Evolutionary conservation across 2,888 invertebrate species (phyloP), one percentile per base, ranked within the genome.

Genomic region (Coelinius sp.): DNA sequence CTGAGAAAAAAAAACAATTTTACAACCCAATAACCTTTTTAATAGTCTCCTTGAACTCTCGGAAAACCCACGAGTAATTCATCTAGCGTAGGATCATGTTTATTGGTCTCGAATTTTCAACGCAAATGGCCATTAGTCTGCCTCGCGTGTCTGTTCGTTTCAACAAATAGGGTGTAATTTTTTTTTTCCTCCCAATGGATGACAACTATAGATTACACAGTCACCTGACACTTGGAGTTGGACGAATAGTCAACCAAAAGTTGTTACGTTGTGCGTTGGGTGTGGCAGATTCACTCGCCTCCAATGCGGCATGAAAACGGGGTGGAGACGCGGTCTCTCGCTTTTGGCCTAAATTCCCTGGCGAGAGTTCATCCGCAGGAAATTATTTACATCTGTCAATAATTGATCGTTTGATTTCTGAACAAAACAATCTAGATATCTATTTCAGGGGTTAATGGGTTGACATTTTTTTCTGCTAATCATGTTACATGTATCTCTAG

Each of bases 231-330:
- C 59, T 1, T 53, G 10, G 14, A 27, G 56, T 56, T 17, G 17
- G 56, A 35, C 59, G 20, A 35, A 8, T 8, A 17, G 20, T 59
- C 20, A 20, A 10, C 59, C n/a, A 17, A 31, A 59, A 59, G 59
- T 59, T 17, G 59, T 31, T 35, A 59, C 20, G 31, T 7, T 20
- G 7, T 17, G 14, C 12, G 31, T 59, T 59, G 59, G 59, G 59
- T 59, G 59, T 59, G 59, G 59, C 59, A 59, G 59, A 59, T 59
- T 59, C 59, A 59, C 59, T 27, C 1, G 44, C 5, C 14, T 49
- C 10, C 41, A n/a, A 1, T 41, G 41, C 53, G 31, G 59, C 59
- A 59, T 17, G 35, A 59, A 20, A 59, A 59, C 20, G 14, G 25
- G 12, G 53, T 53, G 31, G 59, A 31, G 31, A 31, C 17, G 53